Conservation (phyloP, 2,888 invertebrate genomes). For the Tipula vernalis region DNA sequence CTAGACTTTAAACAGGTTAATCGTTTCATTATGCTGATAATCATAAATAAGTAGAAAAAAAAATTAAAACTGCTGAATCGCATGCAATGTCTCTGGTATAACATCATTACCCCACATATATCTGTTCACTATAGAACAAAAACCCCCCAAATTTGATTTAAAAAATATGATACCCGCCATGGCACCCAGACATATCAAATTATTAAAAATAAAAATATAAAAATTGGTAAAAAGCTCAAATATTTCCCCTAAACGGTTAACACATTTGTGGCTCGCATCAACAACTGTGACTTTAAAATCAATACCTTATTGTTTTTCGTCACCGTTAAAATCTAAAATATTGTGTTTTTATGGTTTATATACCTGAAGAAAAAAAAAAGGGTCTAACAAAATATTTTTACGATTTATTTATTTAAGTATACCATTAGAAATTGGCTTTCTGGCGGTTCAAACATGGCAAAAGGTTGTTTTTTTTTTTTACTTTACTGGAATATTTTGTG, state of each 20-base stretch:
- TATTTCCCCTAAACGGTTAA: background rate
- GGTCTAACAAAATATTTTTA: background rate
- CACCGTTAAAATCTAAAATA: background rate
- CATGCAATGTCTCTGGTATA: background rate
- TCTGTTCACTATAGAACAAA: background rate
- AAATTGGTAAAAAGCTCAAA: background rate
- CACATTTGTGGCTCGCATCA: background rate
- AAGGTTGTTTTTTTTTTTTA: background rate
- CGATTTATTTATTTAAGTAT: background rate
- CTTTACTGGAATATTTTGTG: background rate
- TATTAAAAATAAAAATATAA: background rate
- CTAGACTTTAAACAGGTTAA: background rate
- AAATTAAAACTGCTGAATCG: background rate
- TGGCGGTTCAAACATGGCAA: background rate
- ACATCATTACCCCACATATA: background rate
- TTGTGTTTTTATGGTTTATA: background rate
- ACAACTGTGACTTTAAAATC: background rate
- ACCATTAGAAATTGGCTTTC: background rate
- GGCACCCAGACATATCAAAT: background rate
- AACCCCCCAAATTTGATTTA: background rate
- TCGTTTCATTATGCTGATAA: slow-evolving; percentile 4
- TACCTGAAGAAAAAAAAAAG: background rate
- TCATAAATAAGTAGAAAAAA: background rate
- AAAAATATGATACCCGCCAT: background rate
- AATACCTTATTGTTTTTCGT: background rate